Evolutionary conservation across 2,888 invertebrate species (phyloP).

Genomic region (Tholera decimalis): DNA sequence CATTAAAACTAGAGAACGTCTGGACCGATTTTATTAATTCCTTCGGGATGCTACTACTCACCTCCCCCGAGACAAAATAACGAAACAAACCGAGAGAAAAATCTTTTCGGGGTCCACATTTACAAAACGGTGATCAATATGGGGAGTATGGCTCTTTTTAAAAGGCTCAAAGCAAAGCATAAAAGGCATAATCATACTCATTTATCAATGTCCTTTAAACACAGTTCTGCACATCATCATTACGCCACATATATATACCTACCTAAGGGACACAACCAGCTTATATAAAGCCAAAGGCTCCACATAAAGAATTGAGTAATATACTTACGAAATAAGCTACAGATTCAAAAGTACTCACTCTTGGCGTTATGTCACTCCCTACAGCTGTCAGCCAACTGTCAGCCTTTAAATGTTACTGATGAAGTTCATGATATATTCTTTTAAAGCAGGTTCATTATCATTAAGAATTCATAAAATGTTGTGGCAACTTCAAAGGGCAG

Average conservation of each 20-base stretch:
- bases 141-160: not conserved
- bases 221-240: conserved; percentile 8
- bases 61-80: no score
- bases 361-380: conserved; percentile 60
- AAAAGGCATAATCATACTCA: conserved; percentile 16
- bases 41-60: no score
- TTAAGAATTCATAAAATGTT: conserved; percentile 20
- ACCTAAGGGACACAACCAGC: not conserved
- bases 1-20: no score
- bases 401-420: conserved; percentile 48
- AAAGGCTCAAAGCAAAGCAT: not conserved
- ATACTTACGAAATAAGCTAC: conserved; percentile 56
- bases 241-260: conserved; percentile 11
- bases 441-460: conserved; percentile 44
- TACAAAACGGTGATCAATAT: not conserved
- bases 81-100: no score
- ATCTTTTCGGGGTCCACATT: not conserved
- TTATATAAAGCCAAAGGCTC: conserved; percentile 46
- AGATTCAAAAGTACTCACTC: conserved; percentile 50
- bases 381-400: conserved; percentile 46
- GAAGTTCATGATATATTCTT: conserved; percentile 39
- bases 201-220: conserved; percentile 19
- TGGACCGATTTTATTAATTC: no score
- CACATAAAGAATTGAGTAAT: conserved; percentile 41
- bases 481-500: conserved; percentile 33